A percentile compares a stretch with the other conserved stretches of the same genome.
phyloP scores from a whole-genome alignment of 2,797 vertebrate genomes.

The Diplodus puntazzo region DNA sequence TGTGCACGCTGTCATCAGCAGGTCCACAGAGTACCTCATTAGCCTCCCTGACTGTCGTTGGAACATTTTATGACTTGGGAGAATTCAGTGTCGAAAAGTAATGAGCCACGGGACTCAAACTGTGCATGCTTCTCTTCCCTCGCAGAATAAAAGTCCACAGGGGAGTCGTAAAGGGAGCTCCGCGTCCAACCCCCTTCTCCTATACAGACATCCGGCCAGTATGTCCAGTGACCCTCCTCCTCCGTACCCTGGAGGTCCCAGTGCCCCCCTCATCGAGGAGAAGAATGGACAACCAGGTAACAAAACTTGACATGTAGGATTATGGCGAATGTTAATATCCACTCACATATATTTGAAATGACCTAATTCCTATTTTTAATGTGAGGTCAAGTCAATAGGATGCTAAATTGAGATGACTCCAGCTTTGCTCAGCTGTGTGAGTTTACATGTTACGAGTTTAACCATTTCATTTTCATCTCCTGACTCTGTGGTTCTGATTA shows the following conservation, averaged over 20 bases:
- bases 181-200: slow-evolving; percentile 46
- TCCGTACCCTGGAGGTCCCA: slow-evolving; percentile 95
- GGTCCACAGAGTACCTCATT: slow-evolving; percentile 26
- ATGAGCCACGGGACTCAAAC: slow-evolving; percentile 27
- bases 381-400: neutral
- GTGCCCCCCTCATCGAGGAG: slow-evolving; percentile 92
- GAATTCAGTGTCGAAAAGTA: slow-evolving; percentile 34
- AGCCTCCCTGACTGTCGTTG: slow-evolving; percentile 40
- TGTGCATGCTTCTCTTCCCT: slow-evolving; percentile 12
- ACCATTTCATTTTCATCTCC: neutral
- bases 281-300: slow-evolving; percentile 94
- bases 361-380: neutral
- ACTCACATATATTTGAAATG: neutral
- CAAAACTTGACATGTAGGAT: slow-evolving; percentile 3
- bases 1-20: slow-evolving; percentile 5
- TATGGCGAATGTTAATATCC: slow-evolving; percentile 25
- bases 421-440: neutral
- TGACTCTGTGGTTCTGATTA: neutral
- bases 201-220: slow-evolving; percentile 67
- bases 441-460: neutral
- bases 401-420: neutral
- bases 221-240: slow-evolving; percentile 98
- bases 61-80: slow-evolving; percentile 21
- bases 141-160: slow-evolving; percentile 45
- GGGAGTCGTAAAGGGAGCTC: slow-evolving; percentile 49